A percentile compares a stretch with the other conserved stretches of the same genome.
phyloP scores from a whole-genome alignment of 2,113 vertebrate genomes.

The Sinocyclocheilus rhinocerous region DNA sequence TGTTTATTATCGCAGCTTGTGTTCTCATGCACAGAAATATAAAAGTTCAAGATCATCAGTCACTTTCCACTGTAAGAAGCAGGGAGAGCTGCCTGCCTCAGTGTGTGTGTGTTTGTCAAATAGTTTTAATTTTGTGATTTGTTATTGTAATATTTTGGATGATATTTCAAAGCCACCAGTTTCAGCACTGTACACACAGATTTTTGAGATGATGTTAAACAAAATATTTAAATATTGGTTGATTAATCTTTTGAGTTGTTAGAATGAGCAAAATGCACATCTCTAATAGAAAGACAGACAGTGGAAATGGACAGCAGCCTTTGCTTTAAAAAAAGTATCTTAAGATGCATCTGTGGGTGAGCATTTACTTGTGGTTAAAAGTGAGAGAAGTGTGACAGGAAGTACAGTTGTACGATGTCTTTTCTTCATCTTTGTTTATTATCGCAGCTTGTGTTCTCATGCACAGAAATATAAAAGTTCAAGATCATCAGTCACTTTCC shows the following conservation, averaged over 20 bases:
- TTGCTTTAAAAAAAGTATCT: background rate
- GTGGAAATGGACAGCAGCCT: background rate
- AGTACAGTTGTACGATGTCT: background rate
- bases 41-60: background rate
- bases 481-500: background rate
- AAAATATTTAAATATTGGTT: background rate
- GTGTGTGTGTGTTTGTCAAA: background rate
- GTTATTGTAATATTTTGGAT: background rate
- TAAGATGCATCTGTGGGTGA: background rate
- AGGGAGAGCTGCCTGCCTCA: background rate
- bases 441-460: background rate
- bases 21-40: background rate
- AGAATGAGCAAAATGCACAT: background rate
- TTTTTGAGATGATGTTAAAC: background rate
- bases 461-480: background rate
- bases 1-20: background rate
- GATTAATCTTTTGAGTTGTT: background rate
- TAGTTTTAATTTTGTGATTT: background rate
- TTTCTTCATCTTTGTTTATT: background rate
- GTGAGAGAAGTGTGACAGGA: background rate
- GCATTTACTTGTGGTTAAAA: background rate
- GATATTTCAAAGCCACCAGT: background rate
- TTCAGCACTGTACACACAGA: background rate
- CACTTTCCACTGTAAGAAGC: background rate
- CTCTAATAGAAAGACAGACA: background rate